A percentile compares a stretch with the other conserved stretches of the same genome.
phyloP scores from a whole-genome alignment of 2,797 vertebrate genomes.

The Mormyrops boulengeri region DNA sequence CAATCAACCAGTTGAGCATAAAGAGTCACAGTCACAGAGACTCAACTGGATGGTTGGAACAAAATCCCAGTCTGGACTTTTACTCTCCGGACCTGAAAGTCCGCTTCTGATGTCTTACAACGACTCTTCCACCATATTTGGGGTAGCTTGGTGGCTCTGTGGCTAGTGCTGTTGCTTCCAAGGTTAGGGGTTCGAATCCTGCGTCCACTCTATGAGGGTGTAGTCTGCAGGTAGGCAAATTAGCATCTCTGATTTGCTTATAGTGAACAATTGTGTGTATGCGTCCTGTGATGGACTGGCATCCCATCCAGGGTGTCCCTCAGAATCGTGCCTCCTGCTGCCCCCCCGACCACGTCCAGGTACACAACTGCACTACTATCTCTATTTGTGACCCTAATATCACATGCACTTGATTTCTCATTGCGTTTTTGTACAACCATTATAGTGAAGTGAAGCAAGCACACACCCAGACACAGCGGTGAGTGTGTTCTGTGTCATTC shows the following conservation, averaged over 20 bases:
- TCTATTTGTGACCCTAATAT: neutral
- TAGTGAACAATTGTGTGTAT: neutral
- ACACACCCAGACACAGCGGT: neutral
- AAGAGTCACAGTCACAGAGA: neutral
- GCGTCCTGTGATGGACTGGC: neutral
- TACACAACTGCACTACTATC: neutral
- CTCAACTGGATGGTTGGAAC: neutral
- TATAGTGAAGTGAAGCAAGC: neutral
- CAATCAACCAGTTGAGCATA: neutral
- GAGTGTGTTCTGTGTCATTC: neutral
- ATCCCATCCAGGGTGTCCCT: neutral
- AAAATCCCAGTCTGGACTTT: neutral
- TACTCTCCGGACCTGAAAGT: neutral
- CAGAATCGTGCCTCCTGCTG: neutral
- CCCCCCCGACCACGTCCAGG: neutral
- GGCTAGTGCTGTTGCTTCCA: neutral
- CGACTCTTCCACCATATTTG: neutral
- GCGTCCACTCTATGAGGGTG: neutral
- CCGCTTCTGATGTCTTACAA: neutral
- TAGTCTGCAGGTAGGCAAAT: neutral
- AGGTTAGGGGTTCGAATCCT: neutral
- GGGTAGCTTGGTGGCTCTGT: neutral
- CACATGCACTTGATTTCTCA: neutral
- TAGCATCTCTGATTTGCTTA: neutral
- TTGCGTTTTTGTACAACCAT: neutral